These are phyloP conservation scores for Rhincodon typus DNA, from an alignment of 2,797 vertebrate genomes.

Conservation along the genomic window DNA sequence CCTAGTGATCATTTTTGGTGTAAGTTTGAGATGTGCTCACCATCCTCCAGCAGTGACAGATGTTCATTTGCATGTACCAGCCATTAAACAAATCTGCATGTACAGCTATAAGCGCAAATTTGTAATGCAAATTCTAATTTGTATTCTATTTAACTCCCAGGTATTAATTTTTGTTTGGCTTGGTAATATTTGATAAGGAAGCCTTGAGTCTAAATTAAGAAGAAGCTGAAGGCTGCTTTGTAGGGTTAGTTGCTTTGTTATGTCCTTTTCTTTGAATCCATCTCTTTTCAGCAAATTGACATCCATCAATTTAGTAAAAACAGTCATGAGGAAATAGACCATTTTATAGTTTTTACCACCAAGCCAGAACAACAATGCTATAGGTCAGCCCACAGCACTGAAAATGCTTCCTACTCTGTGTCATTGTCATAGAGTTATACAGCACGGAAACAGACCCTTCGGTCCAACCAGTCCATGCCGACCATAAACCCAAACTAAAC, in stretches of 20 bases:
- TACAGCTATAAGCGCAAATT: not conserved
- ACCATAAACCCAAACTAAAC: too few species aligned
- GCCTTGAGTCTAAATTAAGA: not conserved
- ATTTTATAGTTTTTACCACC: not conserved
- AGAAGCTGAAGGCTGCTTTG: not conserved
- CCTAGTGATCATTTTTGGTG: not conserved
- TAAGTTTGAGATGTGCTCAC: not conserved
- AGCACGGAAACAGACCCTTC: too few species aligned
- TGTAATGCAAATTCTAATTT: not conserved
- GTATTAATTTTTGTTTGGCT: not conserved
- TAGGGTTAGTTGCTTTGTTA: not conserved
- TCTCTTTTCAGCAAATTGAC: not conserved
- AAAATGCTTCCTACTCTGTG: not conserved
- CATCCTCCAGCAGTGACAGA: not conserved
- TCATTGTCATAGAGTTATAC: too few species aligned
- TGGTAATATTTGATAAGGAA: not conserved
- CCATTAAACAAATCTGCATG: conserved; percentile 7
- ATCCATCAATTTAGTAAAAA: not conserved
- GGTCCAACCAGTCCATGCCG: too few species aligned
- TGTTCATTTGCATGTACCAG: not conserved
- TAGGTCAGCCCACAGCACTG: not conserved
- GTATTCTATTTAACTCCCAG: not conserved
- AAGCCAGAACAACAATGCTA: not conserved
- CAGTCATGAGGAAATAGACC: not conserved
- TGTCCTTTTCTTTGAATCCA: not conserved